These are phyloP conservation scores for Acropternis orthonyx DNA, from an alignment of 2,797 vertebrate species.

Conservation along the genomic window DNA sequence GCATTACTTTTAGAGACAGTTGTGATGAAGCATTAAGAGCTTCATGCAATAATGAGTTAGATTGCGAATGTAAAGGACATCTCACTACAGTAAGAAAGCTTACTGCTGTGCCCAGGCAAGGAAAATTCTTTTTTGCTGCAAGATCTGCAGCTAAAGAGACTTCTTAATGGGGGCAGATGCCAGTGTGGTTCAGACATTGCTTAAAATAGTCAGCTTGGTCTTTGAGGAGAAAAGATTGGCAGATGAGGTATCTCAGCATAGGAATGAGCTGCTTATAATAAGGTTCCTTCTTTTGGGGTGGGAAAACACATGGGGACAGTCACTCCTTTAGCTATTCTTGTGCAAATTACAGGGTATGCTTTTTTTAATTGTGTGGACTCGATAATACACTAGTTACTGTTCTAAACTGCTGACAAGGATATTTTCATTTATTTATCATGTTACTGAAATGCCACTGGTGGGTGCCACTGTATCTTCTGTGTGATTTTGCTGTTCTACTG, in stretches of 20 bases:
- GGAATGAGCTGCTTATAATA: not conserved
- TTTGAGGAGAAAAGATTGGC: not conserved
- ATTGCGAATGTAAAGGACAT: not conserved
- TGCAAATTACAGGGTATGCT: not conserved
- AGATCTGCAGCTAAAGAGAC: not conserved
- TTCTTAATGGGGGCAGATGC: not conserved
- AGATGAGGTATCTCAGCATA: not conserved
- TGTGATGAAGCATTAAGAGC: not conserved
- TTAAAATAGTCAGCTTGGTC: not conserved
- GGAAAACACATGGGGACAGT: not conserved
- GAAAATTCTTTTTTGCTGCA: not conserved
- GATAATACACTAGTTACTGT: not conserved
- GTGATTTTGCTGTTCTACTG: constrained; percentile 8
- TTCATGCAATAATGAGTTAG: not conserved
- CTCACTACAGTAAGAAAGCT: not conserved
- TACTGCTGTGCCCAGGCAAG: not conserved
- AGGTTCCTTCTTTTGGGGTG: not conserved
- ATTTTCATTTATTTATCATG: not conserved
- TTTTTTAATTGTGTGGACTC: not conserved
- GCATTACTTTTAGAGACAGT: not conserved
- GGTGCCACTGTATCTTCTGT: not conserved
- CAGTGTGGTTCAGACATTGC: not conserved
- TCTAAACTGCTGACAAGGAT: not conserved
- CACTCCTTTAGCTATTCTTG: not conserved
- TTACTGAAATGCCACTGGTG: not conserved